Base-by-base conservation (phyloP, 2,113 vertebrate species). In the Pagrus major region DNA sequence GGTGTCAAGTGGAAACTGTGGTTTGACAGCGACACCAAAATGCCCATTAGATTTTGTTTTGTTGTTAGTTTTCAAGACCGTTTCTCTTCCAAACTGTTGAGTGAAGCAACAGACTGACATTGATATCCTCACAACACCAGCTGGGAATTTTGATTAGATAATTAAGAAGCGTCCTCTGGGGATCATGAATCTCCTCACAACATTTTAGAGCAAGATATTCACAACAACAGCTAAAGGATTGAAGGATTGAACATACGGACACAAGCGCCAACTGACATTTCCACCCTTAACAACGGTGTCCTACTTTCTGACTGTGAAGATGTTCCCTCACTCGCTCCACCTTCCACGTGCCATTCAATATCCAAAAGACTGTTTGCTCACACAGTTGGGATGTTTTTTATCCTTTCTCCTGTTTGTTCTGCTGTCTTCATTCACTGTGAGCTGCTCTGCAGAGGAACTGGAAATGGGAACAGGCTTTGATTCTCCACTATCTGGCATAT, bases 401-500 rank as follows among this genome's bases (percentile, higher is more conserved):
- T 41, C 59, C 14, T 41, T 41, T 15, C 9, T 25, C 54, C 59
- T 12, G 6, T 51, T 76, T 67, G 65, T 67, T 76, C 46, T 76
- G 16, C 21, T 80, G 54, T 65, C 44, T 52, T 56, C 33, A 31
- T 46, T 41, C 64, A 37, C 27, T 60, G 39, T 15, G 27, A 66
- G 71, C 27, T 16, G 49, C 35, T 12, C 60, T 71, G 58, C 68
- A 46, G 67, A 71, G 33, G 31, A 80, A 61, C 59, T 54, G 60
- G 69, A 75, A 66, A 80, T 44, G 49, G 31, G 41, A 80, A 67
- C 44, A 18, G 61, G 29, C 67, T 77, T 81, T 76, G 78, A 81
- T 67, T 76, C 67, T 80, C 21, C 33, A 37, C 44, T 35, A 16
- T 71, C 60, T 67, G 67, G 68, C 72, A 81, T 61, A 67, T 58